Conservation (phyloP, 2,113 vertebrate genomes). For the Mohoua ochrocephala region DNA sequence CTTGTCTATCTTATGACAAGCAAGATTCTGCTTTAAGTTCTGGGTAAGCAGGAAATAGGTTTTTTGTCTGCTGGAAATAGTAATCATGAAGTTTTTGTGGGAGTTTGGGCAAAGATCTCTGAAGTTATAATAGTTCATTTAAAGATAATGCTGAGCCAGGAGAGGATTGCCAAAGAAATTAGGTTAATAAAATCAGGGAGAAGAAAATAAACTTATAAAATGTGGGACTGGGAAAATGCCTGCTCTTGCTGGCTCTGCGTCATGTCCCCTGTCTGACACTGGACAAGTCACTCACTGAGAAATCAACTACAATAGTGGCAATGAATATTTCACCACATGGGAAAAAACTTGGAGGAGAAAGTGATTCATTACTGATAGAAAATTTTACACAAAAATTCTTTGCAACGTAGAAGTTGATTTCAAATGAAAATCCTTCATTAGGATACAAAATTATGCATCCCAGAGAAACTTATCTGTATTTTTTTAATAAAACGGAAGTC, state of each 20-base stretch:
- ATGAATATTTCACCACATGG: not conserved
- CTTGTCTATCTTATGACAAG: not conserved
- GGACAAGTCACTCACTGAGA: not conserved
- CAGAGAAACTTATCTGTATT: not conserved
- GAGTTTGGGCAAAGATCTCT: not conserved
- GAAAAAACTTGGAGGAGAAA: not conserved
- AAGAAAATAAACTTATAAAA: not conserved
- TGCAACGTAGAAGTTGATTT: not conserved
- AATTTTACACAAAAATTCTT: not conserved
- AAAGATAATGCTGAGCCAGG: not conserved
- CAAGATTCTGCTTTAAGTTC: not conserved
- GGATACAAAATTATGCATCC: not conserved
- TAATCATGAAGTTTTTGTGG: not conserved
- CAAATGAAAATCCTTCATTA: not conserved
- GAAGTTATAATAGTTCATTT: not conserved
- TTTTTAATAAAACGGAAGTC: not conserved
- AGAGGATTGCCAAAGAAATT: not conserved
- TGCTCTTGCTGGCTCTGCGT: not conserved
- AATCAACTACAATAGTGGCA: not conserved
- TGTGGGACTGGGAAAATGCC: not conserved
- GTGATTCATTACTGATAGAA: not conserved
- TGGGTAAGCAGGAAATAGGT: not conserved
- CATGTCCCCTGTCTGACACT: not conserved
- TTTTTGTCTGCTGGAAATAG: not conserved
- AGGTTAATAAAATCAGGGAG: not conserved